Evolutionary conservation across 2,888 invertebrate species (phyloP), one percentile per base, ranked within the genome.

Genomic region (Arge pagana): DNA sequence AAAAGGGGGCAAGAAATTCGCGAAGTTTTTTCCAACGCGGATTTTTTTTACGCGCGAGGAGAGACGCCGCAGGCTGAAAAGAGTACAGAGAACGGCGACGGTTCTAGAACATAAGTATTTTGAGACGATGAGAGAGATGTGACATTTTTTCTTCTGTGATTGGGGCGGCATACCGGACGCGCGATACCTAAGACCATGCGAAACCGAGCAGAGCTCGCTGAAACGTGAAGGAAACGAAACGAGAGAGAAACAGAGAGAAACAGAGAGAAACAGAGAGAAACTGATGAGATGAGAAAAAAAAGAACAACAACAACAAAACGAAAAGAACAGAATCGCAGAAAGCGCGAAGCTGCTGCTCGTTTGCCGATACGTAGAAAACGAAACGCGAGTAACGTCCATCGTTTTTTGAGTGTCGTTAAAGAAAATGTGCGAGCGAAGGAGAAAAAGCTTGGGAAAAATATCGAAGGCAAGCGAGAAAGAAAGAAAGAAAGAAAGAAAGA

Each of bases 131-230:
- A 76, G 75, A 78, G 79, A 85, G 84, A 85, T 87, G 88, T 88
- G 88, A 88, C 88, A 88, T 86, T 87, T 88, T 88, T 88, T 84
- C 80, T 82, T 85, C 86, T 88, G 88, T 89, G 88, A 87, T 87
- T 88, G 88, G 88, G 88, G 88, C 87, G 84, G 84, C 87, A 87
- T 87, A 86, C 85, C 83, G 82, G 72, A 68, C 48, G 66, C 71
- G 68, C 72, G 65, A 63, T 68, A 64, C 67, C 60, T 66, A 59
- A 65, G 50, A 37, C 30, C 33, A 23, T n/a, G n/a, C n/a, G n/a
- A n/a, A n/a, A n/a, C n/a, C n/a, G n/a, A n/a, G n/a, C n/a, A n/a
- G n/a, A n/a, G n/a, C n/a, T n/a, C n/a, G n/a, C n/a, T n/a, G n/a
- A 53, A 41, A 21, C 21, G 41, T 43, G 39, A 48, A 50, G 39